These are phyloP conservation scores for Pterois miles DNA, from an alignment of 2,797 vertebrate species.

Conservation along the genomic window DNA sequence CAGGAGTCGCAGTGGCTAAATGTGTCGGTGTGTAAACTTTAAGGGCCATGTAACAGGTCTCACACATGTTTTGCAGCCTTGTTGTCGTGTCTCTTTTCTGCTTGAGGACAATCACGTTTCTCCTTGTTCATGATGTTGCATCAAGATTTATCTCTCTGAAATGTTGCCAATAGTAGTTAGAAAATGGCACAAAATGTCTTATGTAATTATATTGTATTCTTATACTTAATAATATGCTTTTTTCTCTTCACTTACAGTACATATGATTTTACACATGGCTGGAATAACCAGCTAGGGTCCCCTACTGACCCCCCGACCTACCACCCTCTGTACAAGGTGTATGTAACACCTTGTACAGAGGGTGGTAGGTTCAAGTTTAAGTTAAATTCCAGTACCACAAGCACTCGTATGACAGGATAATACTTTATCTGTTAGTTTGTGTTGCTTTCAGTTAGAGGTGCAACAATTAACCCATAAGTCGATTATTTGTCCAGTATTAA, in stretches of 20 bases:
- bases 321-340: not conserved
- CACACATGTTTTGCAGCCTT: not conserved
- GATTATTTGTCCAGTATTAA: no score
- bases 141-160: not conserved
- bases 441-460: no score
- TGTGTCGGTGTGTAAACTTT: conserved; percentile 31
- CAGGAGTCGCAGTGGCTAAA: conserved; percentile 45
- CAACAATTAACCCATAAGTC: no score
- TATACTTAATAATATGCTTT: not conserved
- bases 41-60: conserved; percentile 11
- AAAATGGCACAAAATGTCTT: not conserved
- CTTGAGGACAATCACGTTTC: not conserved
- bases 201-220: not conserved
- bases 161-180: not conserved
- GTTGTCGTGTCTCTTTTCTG: not conserved
- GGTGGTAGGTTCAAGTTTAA: no score
- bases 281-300: not conserved
- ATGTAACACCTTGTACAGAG: no score
- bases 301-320: not conserved
- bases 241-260: not conserved
- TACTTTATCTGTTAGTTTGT: not conserved
- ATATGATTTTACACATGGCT: not conserved
- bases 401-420: not conserved
- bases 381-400: not conserved
- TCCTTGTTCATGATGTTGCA: not conserved